Evolutionary conservation across 2,888 invertebrate species (phyloP).

Genomic region (Temnothorax rugatulus): DNA sequence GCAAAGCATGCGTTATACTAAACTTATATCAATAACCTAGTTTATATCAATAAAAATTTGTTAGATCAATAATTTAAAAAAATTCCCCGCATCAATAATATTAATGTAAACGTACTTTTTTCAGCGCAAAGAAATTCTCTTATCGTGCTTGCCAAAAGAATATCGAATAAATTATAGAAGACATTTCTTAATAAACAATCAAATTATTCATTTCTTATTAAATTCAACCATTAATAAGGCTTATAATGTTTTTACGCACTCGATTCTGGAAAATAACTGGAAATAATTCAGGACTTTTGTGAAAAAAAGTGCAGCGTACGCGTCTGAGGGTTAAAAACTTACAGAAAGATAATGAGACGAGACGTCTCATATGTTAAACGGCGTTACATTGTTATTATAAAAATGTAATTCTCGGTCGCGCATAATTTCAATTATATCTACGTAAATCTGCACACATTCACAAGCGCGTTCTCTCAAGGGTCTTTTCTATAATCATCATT

Average conservation of each 20-base stretch:
- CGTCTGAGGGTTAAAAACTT: background rate
- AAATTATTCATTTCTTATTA: background rate
- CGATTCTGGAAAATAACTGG: background rate
- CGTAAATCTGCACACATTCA: background rate
- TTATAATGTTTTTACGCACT: background rate
- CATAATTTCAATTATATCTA: constrained; percentile 62
- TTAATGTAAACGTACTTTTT: background rate
- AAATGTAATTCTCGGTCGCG: constrained; percentile 62
- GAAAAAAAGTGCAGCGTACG: background rate
- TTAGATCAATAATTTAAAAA: constrained; percentile 13
- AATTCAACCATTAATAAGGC: background rate
- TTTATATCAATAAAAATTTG: no score
- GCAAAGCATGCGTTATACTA: background rate
- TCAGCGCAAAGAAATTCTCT: background rate
- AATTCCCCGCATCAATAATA: background rate
- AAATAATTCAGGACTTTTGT: background rate
- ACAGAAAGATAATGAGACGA: background rate
- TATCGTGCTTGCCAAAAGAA: background rate
- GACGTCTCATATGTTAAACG: background rate
- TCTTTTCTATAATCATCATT: constrained; percentile 59
- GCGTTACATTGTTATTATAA: constrained; percentile 54
- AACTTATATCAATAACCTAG: background rate
- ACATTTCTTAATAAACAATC: background rate
- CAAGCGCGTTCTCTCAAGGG: constrained; percentile 31
- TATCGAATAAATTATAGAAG: background rate